Conservation (phyloP, 2,113 vertebrate genomes). For the Alaudala cheleensis region DNA sequence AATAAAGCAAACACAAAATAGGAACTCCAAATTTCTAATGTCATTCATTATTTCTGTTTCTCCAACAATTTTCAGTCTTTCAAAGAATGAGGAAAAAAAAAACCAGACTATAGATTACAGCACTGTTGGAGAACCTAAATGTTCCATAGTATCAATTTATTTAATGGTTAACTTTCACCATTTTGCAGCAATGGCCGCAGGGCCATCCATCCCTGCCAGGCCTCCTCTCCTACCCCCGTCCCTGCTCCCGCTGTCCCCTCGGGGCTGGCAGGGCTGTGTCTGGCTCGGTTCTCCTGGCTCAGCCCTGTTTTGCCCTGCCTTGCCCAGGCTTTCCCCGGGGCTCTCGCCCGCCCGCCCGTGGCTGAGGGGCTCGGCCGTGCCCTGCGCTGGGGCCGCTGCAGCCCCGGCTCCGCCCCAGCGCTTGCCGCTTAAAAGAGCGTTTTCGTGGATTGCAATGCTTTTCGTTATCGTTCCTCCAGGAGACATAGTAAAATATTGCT, state of each 20-base stretch:
- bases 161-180: not conserved
- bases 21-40: not conserved
- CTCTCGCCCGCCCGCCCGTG: not conserved
- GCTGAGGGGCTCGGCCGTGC: not conserved
- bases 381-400: not conserved
- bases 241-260: not conserved
- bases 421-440: accelerated
- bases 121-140: not conserved
- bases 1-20: not conserved
- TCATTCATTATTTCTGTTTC: not conserved
- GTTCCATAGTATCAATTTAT: not conserved
- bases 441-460: not conserved
- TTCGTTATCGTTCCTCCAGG: not conserved
- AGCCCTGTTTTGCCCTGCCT: not conserved
- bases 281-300: not conserved
- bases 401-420: accelerated
- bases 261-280: not conserved
- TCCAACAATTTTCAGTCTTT: not conserved
- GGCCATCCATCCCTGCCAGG: no score
- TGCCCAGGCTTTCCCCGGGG: not conserved
- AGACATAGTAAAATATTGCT: not conserved
- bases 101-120: not conserved
- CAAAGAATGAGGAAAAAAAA: not conserved
- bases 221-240: no score
- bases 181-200: not conserved